Conservation (phyloP, 2,797 vertebrate genomes). For the Octomys mimax region DNA sequence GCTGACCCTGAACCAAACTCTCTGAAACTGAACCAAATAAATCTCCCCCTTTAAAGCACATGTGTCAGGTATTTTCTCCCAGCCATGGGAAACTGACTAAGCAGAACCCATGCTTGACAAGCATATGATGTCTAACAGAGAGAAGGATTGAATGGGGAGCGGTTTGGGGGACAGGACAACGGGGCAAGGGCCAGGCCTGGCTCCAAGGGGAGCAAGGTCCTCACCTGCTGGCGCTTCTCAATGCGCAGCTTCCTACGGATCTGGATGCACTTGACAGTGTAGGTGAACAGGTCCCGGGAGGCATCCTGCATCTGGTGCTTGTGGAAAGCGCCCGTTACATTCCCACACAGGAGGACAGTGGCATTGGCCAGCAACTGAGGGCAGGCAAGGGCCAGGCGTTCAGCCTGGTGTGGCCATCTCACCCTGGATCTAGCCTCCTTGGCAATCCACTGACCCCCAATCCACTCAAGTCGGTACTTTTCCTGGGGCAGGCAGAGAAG, state of each 20-base stretch:
- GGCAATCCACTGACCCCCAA: background rate
- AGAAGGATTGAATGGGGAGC: background rate
- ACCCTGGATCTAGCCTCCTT: background rate
- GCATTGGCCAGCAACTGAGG: slow-evolving; percentile 94
- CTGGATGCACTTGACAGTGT: slow-evolving; percentile 95
- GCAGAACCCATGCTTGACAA: rapidly evolving
- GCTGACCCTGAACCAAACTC: background rate
- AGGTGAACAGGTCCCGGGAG: slow-evolving; percentile 94
- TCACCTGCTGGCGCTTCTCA: slow-evolving; percentile 98
- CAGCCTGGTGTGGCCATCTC: background rate
- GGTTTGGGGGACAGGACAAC: rapidly evolving
- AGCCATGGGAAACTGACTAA: background rate
- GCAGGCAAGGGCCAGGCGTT: background rate
- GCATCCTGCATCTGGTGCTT: slow-evolving; percentile 97
- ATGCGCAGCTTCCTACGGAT: slow-evolving; percentile 97
- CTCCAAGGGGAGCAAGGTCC: background rate
- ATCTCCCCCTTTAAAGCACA: background rate
- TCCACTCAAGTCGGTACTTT: background rate
- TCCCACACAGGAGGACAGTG: slow-evolving; percentile 95
- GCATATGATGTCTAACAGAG: background rate
- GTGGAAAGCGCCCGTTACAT: slow-evolving; percentile 95
- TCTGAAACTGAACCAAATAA: background rate
- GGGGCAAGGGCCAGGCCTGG: rapidly evolving
- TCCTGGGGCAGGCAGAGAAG: background rate
- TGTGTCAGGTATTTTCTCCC: background rate